Base-by-base conservation (phyloP, 2,113 vertebrate genomes). In the Nycticorax nycticorax region DNA sequence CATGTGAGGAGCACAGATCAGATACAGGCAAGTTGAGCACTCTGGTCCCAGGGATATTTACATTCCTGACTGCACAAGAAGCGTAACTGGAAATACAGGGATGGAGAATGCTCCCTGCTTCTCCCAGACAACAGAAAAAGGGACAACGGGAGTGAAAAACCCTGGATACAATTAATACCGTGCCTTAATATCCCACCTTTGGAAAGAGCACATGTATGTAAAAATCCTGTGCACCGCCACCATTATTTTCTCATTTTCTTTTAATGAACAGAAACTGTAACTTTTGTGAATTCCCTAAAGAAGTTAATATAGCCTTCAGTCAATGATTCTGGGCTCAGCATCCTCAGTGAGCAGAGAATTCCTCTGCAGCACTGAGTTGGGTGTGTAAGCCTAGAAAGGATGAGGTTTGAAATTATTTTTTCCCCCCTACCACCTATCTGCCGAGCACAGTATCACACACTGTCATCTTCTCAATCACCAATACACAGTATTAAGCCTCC, bases 121-220 rank as follows among this genome's bases (percentile, higher is more conserved):
- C 67, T 75, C 43, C 43, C 84, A 57, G 67, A 13, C 32, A 66
- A 39, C 4, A 24, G 37, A 75, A 63, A 69, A 52, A 52, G 13
- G 28, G 52, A 32, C 1, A 0, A 67, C 2, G 13, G 10, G 12
- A 33, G 7, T 37, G 9, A 53, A 66, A 79, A 27, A 6, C 39
- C 35, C 35, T 4, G 4, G 27, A 35, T 56, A 37, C 32, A 30
- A 22, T 17, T 0, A 73, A 72, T 18, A 45, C 8, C 28, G 20
- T 0, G 0, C 35, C 48, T 84, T 62, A 77, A 45, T 32, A 72
- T 16, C 7, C 33, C 39, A 84, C 35, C 30, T 80, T 27, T 17
- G 17, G 63, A n/a, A 89, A 86, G 6, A 73, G 28, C 30, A 83
- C 14, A 11, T 0, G 5, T 35, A 66, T 2, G 2, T 32, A 81